Evolutionary conservation across 2,113 vertebrate genomes (phyloP).

Genomic region (Nestor notabilis): DNA sequence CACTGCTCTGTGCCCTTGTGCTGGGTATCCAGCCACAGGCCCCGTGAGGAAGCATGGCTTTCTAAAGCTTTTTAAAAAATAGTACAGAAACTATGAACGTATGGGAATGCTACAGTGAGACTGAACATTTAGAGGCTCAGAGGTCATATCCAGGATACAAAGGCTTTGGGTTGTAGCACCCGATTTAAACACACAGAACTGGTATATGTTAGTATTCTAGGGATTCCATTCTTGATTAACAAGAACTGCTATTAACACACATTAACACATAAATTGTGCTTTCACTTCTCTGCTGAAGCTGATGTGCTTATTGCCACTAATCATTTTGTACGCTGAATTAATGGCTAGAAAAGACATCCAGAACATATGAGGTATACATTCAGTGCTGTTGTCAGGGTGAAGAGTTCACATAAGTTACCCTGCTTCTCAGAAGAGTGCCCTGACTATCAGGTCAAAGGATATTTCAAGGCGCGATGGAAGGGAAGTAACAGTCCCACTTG

Average conservation of each 20-base stretch:
- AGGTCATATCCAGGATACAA: neutral
- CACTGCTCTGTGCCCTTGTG: neutral
- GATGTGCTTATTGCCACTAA: neutral
- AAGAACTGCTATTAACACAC: neutral
- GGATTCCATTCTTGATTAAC: neutral
- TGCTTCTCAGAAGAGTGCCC: neutral
- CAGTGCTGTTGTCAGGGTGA: neutral
- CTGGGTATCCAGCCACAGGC: neutral
- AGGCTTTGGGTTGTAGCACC: neutral
- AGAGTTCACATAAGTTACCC: neutral
- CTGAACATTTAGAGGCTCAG: neutral
- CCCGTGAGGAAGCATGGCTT: neutral
- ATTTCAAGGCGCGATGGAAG: neutral
- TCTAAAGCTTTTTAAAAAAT: neutral
- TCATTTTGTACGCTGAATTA: neutral
- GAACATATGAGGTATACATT: neutral
- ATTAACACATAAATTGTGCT: neutral
- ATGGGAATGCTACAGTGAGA: neutral
- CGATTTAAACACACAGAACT: accelerated
- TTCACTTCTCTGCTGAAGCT: neutral
- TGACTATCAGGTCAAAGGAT: neutral
- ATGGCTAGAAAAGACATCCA: neutral
- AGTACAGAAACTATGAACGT: neutral
- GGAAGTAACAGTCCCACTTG: neutral
- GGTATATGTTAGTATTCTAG: neutral